These are phyloP conservation scores for Chiroxiphia lanceolata DNA, from an alignment of 2,797 vertebrate species.

Conservation along the genomic window DNA sequence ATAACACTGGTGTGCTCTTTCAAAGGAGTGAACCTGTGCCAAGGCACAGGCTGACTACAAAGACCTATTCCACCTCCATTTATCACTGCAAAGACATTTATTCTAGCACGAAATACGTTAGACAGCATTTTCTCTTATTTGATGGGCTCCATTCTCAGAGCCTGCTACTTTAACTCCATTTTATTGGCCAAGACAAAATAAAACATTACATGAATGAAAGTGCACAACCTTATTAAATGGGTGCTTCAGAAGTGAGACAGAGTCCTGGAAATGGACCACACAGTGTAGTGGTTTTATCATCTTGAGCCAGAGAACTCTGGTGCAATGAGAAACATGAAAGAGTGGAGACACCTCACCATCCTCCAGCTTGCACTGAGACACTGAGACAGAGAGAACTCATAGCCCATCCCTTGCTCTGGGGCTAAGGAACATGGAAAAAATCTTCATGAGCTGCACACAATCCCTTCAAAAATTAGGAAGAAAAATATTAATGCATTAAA, in stretches of 20 bases:
- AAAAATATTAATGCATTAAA: neutral
- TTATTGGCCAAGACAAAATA: neutral
- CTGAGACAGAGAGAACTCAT: neutral
- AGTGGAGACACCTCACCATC: neutral
- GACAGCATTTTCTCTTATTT: neutral
- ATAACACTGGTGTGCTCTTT: neutral
- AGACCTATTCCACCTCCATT: neutral
- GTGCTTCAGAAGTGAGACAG: neutral
- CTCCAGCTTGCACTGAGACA: neutral
- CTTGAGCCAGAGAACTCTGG: neutral
- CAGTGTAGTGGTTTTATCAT: fast-evolving
- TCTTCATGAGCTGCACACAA: neutral
- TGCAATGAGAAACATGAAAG: neutral
- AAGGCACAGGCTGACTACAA: neutral
- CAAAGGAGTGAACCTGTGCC: neutral
- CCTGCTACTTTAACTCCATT: neutral
- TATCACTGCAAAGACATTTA: neutral
- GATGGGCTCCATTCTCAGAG: neutral
- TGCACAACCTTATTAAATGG: neutral
- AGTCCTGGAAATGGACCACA: neutral
- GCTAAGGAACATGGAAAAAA: neutral
- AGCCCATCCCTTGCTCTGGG: neutral
- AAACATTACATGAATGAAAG: neutral
- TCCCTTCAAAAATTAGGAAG: neutral
- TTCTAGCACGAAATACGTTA: neutral